A percentile compares a stretch with the other conserved stretches of the same genome.
Conservation (phyloP, 2,113 vertebrate species). For the Limnothrissa miodon region DNA sequence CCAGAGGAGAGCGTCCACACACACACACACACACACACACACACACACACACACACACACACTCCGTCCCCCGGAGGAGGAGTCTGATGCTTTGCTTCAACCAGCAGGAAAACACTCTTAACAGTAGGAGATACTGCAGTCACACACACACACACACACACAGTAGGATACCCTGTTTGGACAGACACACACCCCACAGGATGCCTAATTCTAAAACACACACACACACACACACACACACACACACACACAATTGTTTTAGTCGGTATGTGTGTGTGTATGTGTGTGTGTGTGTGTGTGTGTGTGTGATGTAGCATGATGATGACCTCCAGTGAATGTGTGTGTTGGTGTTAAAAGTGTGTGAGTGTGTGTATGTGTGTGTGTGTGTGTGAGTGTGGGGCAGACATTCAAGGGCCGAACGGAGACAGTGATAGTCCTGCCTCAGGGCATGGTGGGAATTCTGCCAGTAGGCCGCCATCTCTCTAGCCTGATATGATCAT, state of each 20-base stretch:
- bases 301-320: too few species aligned
- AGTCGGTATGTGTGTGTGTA: too few species aligned
- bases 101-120: not conserved
- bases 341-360: too few species aligned
- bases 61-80: not conserved
- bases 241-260: not conserved
- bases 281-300: too few species aligned
- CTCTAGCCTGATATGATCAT: too few species aligned
- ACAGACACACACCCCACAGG: not conserved
- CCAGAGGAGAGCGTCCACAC: not conserved
- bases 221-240: not conserved
- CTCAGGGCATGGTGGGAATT: slow-evolving; percentile 80
- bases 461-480: slow-evolving; percentile 87
- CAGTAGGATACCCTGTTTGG: not conserved
- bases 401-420: slow-evolving; percentile 81
- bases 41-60: slow-evolving; percentile 10
- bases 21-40: slow-evolving; percentile 5
- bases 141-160: not conserved
- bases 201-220: too few species aligned
- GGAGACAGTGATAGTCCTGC: slow-evolving; percentile 86
- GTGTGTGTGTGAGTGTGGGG: slow-evolving; percentile 65
- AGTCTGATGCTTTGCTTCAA: not conserved
- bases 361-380: too few species aligned
- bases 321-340: too few species aligned
- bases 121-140: too few species aligned